phyloP scores from a whole-genome alignment of 2,888 invertebrate species.

The Synanthedon formicaeformis region DNA sequence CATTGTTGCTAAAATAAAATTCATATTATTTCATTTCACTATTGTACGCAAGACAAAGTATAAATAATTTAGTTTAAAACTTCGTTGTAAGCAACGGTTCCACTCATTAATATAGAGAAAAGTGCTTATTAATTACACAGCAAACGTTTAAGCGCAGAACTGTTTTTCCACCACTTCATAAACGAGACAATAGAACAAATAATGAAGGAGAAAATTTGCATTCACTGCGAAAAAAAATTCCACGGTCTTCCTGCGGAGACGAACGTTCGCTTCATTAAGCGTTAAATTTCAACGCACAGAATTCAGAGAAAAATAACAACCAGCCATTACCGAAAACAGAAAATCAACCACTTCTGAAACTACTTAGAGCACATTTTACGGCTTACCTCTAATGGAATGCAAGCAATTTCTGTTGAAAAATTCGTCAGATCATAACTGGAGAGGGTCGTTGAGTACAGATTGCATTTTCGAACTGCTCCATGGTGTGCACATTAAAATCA shows the following conservation, averaged over 20 bases:
- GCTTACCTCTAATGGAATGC: conserved; percentile 23
- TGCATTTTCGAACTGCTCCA: conserved; percentile 15
- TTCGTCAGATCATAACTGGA: conserved; percentile 48
- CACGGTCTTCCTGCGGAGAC: conserved; percentile 54
- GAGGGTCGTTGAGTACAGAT: conserved; percentile 37
- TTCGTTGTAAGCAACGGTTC: too few species aligned
- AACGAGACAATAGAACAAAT: conserved; percentile 62
- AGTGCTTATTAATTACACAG: background rate
- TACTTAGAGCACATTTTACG: conserved; percentile 39
- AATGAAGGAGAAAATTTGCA: conserved; percentile 63
- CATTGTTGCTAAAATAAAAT: too few species aligned
- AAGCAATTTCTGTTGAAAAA: conserved; percentile 19
- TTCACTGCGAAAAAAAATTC: conserved; percentile 55
- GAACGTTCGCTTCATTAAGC: conserved; percentile 63
- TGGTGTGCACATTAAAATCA: background rate
- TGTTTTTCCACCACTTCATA: conserved; percentile 34
- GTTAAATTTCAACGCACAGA: conserved; percentile 56
- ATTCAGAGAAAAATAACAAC: conserved; percentile 52
- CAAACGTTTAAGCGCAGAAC: background rate
- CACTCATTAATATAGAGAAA: background rate
- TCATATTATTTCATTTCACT: too few species aligned
- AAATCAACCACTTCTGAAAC: conserved; percentile 19
- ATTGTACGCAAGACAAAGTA: background rate
- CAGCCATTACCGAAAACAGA: conserved; percentile 28
- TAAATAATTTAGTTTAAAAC: too few species aligned